A percentile compares a stretch with the other conserved stretches of the same genome.
phyloP scores from a whole-genome alignment of 2,888 invertebrate genomes.

The Torymus tubicola region DNA sequence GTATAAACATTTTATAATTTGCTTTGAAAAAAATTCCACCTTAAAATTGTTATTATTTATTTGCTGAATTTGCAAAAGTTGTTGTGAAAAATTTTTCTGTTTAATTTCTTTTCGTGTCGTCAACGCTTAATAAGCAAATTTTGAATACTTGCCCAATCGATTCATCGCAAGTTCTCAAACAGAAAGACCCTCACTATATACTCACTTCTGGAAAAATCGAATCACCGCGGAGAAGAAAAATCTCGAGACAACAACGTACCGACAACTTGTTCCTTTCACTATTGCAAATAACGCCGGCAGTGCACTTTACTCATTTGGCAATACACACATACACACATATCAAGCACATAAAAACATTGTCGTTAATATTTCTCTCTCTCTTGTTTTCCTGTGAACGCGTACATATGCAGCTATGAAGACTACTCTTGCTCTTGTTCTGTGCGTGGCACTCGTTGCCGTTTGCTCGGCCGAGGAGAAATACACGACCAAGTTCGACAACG shows the following conservation, averaged over 20 bases:
- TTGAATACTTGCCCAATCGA: too few relatives aligned
- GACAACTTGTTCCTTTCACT: slow-evolving; percentile 37
- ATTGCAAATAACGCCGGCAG: slow-evolving; percentile 25
- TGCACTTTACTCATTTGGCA: slow-evolving; percentile 19
- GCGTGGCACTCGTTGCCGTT: slow-evolving; percentile 62
- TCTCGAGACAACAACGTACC: neutral
- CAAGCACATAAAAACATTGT: too few relatives aligned
- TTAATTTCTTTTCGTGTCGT: too few relatives aligned
- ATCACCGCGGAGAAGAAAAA: neutral
- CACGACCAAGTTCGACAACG: slow-evolving; percentile 83
- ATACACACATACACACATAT: neutral
- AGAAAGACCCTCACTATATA: too few relatives aligned
- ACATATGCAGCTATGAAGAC: slow-evolving; percentile 63
- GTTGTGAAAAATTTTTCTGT: too few relatives aligned
- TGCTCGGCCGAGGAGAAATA: slow-evolving; percentile 69
- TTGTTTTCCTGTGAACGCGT: neutral
- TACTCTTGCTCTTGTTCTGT: slow-evolving; percentile 60
- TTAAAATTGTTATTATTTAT: too few relatives aligned
- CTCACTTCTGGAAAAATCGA: neutral
- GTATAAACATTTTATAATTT: too few relatives aligned
- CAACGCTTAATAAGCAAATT: too few relatives aligned
- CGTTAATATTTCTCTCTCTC: neutral
- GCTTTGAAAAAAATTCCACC: too few relatives aligned
- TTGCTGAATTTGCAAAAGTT: too few relatives aligned
- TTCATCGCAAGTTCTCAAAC: too few relatives aligned